Evolutionary conservation across 1,140 invertebrate genomes (phyloP).

Genomic region (Atopsyche davidsoni): DNA sequence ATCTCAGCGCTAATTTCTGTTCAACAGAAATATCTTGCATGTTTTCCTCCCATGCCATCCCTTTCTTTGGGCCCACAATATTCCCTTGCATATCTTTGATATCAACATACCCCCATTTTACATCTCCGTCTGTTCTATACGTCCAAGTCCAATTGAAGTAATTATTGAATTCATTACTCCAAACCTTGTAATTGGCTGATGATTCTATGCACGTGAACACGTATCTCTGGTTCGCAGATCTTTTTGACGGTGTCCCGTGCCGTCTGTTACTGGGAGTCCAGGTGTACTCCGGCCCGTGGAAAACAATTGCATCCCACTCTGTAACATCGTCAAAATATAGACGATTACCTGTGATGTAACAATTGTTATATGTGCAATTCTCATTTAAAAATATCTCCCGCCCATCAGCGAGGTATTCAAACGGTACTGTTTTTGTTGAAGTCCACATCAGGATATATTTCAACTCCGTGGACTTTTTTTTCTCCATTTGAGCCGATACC

Average conservation of each 20-base stretch:
- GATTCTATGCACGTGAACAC: slow-evolving; percentile 39
- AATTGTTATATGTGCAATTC: slow-evolving; percentile 37
- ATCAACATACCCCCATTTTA: slow-evolving; percentile 50
- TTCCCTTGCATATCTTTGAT: slow-evolving; percentile 33
- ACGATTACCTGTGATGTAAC: slow-evolving; percentile 36
- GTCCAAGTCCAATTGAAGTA: slow-evolving; percentile 61
- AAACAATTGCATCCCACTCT: slow-evolving; percentile 42
- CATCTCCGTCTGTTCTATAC: slow-evolving; percentile 57
- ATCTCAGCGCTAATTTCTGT: slow-evolving; percentile 34
- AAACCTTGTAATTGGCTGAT: slow-evolving; percentile 37
- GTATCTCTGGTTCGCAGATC: slow-evolving; percentile 39
- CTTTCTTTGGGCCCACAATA: slow-evolving; percentile 33
- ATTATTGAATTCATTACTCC: slow-evolving; percentile 34
- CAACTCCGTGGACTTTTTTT: slow-evolving; percentile 27
- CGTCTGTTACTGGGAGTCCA: slow-evolving; percentile 17
- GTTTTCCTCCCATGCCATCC: slow-evolving; percentile 32
- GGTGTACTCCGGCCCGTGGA: slow-evolving; percentile 39
- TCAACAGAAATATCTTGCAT: slow-evolving; percentile 34
- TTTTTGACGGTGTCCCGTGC: slow-evolving; percentile 34
- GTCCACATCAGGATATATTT: slow-evolving; percentile 22
- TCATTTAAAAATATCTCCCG: slow-evolving; percentile 36
- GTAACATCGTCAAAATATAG: slow-evolving; percentile 35
- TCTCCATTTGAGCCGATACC: too few species aligned
- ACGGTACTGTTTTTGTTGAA: slow-evolving; percentile 12
- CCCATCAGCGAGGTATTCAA: slow-evolving; percentile 22